Percentiles rank a stretch among this genome's conserved stretches.
These are phyloP conservation scores for Trichacis sp. DNA, from an alignment of 2,888 invertebrate species.

Conservation along the genomic window DNA sequence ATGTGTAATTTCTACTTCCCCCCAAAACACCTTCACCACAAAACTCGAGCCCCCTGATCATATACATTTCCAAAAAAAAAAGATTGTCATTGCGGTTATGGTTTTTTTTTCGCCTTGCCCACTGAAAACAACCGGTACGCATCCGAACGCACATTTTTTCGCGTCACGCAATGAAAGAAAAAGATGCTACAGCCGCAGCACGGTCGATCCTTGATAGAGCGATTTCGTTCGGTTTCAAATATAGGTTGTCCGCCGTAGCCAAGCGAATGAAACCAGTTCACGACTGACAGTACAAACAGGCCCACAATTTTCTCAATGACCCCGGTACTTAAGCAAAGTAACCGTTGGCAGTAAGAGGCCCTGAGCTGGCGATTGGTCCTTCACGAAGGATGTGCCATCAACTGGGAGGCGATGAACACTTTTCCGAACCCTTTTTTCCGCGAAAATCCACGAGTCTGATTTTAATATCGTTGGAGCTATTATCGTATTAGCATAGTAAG, in stretches of 20 bases:
- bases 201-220: constrained; percentile 57
- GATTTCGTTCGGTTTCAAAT: constrained; percentile 62
- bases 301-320: constrained; percentile 68
- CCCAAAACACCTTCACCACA: background rate
- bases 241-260: constrained; percentile 62
- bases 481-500: too few relatives aligned
- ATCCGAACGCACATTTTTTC: background rate
- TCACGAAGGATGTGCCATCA: constrained; percentile 32
- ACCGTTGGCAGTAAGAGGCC: constrained; percentile 59
- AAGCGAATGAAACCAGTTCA: constrained; percentile 65
- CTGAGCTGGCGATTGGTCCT: constrained; percentile 54
- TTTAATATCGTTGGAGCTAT: too few relatives aligned
- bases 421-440: constrained; percentile 18
- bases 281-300: constrained; percentile 68
- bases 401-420: constrained; percentile 32
- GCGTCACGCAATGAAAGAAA: constrained; percentile 5
- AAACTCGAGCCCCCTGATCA: constrained; percentile 5
- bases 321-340: constrained; percentile 63
- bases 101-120: background rate
- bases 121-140: background rate
- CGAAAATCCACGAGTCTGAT: too few relatives aligned
- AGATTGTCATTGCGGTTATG: background rate
- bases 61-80: background rate
- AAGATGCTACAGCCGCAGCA: constrained; percentile 15
- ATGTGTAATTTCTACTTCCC: background rate